Base-by-base conservation (phyloP, 2,113 vertebrate species). In the Labeo rohita region DNA sequence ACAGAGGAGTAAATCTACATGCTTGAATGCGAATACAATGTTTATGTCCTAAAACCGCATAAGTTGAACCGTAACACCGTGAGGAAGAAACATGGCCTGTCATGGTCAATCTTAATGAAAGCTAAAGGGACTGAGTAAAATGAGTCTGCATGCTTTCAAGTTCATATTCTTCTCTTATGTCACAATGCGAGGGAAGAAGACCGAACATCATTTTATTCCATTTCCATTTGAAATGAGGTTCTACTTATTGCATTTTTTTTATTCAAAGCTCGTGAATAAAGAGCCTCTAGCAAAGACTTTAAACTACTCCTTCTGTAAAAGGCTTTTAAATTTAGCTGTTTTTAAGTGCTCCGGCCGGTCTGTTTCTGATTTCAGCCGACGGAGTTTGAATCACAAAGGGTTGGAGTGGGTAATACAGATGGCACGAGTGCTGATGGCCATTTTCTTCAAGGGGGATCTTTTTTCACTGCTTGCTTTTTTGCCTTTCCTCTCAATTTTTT, bases 1-100 rank as follows among this genome's bases (percentile, higher is more conserved):
- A 89, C 88, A 88, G 79, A 79, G 45, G 72, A 91, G 91, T 90
- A 88, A 87, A 89, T 89, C 80, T 56, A 79, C 66, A 65, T 36
- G 70, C 75, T 77, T 84, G 81, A 87, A 90, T 70, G 73, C 52
- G 52, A 84, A 87, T 76, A 15, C 70, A 59, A 21, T 87, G 86
- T 91, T 89, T 89, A 84, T 73, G 65, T 88, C 86, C 82, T 59
- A 23, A 84, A 85, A 85, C 86, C 73, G 59, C 61, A 68, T 77
- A 86, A 80, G 56, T 87, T 89, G 73, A 89, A 86, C 56, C 65
- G n/a, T 45, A 76, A 70, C 63, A 80, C 85, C 81, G 23, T 87
- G 70, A 56, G 80, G 65, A 56, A 86, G 83, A 83, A 86, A 78
- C 59, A 80, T 73, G 56, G 80, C 36, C 68, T 86, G 63, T 74